Base-by-base conservation (phyloP, 1,140 invertebrate genomes). In the Drosophila aff. region DNA sequence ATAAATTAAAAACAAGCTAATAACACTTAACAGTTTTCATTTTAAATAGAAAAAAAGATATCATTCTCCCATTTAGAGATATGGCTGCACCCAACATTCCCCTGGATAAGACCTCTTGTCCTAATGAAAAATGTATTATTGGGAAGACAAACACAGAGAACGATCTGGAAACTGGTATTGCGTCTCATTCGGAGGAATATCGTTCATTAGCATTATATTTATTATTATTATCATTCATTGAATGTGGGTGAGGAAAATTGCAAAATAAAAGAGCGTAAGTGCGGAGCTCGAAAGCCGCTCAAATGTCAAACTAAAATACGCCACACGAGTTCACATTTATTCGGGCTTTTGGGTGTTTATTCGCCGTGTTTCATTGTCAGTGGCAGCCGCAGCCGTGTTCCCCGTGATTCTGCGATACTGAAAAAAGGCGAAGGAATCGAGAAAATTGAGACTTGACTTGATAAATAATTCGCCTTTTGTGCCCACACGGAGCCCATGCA, bases 401-500 rank as follows among this genome's bases (percentile, higher is more conserved):
- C 33, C 53, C 9, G 47, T 26, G 57, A 33, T 65, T 76, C 18
- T 40, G 40, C 68, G 63, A 60, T 68, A 31, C 49, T 52, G 58
- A 41, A 77, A 87, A 78, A 89, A 78, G 83, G 84, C 84, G 59
- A 83, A 81, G 74, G 79, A 78, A 84, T 89, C 69, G 81, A 81
- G 81, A 81, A 83, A 79, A 89, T 90, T 89, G 60, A 89, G 75
- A 73, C 64, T 23, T 23, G 60, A 44, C 47, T 61, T 31, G 59
- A 63, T 62, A 81, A 90, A 89, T 84, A 89, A 89, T 84, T 89
- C 65, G 82, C 82, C 84, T 89, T 90, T 89, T 89, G 85, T 89
- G 44, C 63, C 66, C 55, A 59, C 55, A 59, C 53, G 50, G 28
- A 33, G 31, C 15, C 44, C 66, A 43, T 68, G 36, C 46, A 67